Base-by-base conservation (phyloP, 2,797 vertebrate species). In the Urophycis tenuis region DNA sequence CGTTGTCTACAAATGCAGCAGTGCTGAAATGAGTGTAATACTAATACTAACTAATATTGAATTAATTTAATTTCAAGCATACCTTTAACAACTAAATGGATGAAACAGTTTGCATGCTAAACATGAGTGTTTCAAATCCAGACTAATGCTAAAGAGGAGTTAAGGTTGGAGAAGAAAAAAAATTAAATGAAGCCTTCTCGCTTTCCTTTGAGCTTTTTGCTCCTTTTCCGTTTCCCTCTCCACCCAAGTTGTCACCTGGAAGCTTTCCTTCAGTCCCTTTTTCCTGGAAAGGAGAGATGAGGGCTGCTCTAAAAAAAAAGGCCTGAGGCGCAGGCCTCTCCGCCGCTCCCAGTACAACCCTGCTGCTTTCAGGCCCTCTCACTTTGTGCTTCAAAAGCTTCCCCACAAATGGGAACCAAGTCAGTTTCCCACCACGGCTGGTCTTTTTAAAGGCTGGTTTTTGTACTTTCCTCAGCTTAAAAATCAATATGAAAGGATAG, bases 291-390 rank as follows among this genome's bases (percentile, higher is more conserved):
- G 81, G 80, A 77, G 84, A 84, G 85, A 85, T 90, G 89, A 86
- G 88, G 87, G 81, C 82, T 81, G 77, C 88, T 89, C 81, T 89
- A 91, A 77, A 76, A 89, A 91, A 76, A 89, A 90, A 80, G 84
- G 90, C 92, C 89, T 86, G 76, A 33, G 91, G 92, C 88, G 2
- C 72, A 80, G 84, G 79, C 82, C 85, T 89, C 87, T 78, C 81
- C 74, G 19, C 85, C 70, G 75, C 88, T 85, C 85, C 53, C 86
- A 86, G 86, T 81, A 84, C 81, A 87, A 84, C 82, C 86, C 82
- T 32, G 64, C 84, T 87, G 85, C 85, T 91, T 91, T 82, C 86
- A 85, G 87, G 82, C 75, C 81, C 77, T 82, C 77, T 81, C 78
- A 82, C 79, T 84, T 85, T 85, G 81, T 76, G 82, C 82, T 90